A percentile compares a stretch with the other conserved stretches of the same genome.
Evolutionary conservation across 2,888 invertebrate species (phyloP).

Genomic region (Erynnis tages): DNA sequence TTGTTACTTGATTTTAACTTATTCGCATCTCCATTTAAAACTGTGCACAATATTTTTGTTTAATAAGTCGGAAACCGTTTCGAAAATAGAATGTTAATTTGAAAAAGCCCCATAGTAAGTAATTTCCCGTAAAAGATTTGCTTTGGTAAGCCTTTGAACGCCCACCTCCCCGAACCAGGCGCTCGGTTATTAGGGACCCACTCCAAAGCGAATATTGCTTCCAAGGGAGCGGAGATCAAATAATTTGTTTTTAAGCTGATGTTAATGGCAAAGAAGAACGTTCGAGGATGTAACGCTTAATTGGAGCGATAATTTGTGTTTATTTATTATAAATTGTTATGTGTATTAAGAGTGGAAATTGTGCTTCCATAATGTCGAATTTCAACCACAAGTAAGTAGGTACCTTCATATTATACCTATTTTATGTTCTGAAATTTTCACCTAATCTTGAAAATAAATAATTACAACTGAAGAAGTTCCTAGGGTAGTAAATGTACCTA

Average conservation of each 20-base stretch:
- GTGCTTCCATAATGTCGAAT: too few relatives aligned
- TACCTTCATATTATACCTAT: too few relatives aligned
- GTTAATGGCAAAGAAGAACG: neutral
- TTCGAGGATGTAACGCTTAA: neutral
- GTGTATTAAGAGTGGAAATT: too few relatives aligned
- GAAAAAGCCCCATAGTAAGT: slow-evolving; percentile 25
- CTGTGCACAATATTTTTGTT: neutral
- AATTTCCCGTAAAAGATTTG: slow-evolving; percentile 37
- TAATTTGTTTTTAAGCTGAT: slow-evolving; percentile 12
- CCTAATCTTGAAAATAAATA: too few relatives aligned
- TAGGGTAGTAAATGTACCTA: too few relatives aligned
- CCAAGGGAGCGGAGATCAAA: slow-evolving; percentile 18
- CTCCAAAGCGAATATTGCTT: slow-evolving; percentile 26
- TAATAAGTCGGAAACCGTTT: neutral
- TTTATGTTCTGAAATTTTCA: too few relatives aligned
- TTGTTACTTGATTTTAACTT: too few relatives aligned
- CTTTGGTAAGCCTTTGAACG: slow-evolving; percentile 39
- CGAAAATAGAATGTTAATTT: slow-evolving; percentile 16
- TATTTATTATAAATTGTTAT: too few relatives aligned
- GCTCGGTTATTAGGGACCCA: slow-evolving; percentile 11
- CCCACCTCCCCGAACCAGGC: slow-evolving; percentile 34
- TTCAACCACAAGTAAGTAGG: too few relatives aligned
- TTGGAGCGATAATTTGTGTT: too few relatives aligned
- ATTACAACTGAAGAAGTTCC: too few relatives aligned
- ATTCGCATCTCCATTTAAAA: too few relatives aligned